Base-by-base conservation (phyloP, 2,888 invertebrate genomes). In the Furcula furcula region DNA sequence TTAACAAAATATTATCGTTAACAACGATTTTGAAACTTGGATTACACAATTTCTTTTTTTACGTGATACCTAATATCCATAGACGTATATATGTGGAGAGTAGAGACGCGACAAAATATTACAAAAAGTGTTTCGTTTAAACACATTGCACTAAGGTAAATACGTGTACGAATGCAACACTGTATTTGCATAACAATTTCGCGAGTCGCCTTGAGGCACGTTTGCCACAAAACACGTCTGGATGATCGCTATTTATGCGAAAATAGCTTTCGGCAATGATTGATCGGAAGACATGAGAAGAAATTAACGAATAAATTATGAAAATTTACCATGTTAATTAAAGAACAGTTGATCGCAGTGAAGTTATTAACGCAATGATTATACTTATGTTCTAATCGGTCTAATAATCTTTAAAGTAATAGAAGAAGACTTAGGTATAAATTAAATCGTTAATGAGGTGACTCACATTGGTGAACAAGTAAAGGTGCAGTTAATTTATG, bases 151-250 rank as follows among this genome's bases (percentile, higher is more conserved):
- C 50, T 55, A 61, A 48, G 43, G 42, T 55, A 55, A 57, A 44
- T 35, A 49, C 52, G 57, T 55, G 49, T 52, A 51, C 55, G 54
- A 54, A 59, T 65, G 66, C 68, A 69, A 56, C 40, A 42, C 34
- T 48, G 39, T 67, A 77, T 83, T 80, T 77, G 72, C 80, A 81
- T 79, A 80, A 77, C 65, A 76, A 76, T 80, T 80, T 76, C 55
- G 68, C 74, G 63, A 65, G 52, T 70, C 42, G 60, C 76, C 79
- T 77, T 76, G 74, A 68, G 54, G 45, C 43, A 20, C 49, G 48
- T 65, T 56, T 48, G 50, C 52, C 45, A 36, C 50, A 55, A 47
- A 46, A 43, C 10, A 11, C 40, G 32, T 30, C 29, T 43, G 45
- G 39, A 46, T 50, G 52, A 50, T 47, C 43, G 47, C 42, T 46